Evolutionary conservation across 1,140 invertebrate genomes (phyloP).

Genomic region (Scylla paramamosain): DNA sequence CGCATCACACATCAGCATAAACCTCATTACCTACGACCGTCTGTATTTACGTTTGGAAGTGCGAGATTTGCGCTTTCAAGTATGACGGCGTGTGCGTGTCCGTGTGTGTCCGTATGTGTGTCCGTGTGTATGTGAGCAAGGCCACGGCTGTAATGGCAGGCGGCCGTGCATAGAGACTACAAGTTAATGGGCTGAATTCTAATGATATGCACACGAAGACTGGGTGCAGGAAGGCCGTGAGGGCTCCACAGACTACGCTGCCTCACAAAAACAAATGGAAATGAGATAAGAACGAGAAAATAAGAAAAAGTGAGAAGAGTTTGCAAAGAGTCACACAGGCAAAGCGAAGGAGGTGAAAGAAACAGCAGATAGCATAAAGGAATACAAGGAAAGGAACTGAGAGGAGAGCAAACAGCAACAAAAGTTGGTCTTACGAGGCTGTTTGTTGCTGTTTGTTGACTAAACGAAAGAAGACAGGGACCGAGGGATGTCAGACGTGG

Average conservation of each 20-base stretch:
- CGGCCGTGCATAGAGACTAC: not conserved
- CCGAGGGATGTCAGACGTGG: not conserved
- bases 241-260: not conserved
- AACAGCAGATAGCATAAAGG: not conserved
- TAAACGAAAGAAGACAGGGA: not conserved
- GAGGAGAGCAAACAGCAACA: not conserved
- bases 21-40: not conserved
- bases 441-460: not conserved
- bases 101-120: not conserved
- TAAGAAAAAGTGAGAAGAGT: not conserved
- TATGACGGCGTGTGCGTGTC: not conserved
- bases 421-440: not conserved
- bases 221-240: not conserved
- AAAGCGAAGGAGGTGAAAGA: not conserved
- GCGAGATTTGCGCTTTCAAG: not conserved
- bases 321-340: not conserved
- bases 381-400: not conserved
- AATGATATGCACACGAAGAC: not conserved
- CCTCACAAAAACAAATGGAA: not conserved
- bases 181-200: slow-evolving; percentile 4
- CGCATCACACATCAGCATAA: not conserved
- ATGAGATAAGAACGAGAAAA: not conserved
- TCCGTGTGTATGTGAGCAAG: not conserved
- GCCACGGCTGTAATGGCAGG: not conserved
- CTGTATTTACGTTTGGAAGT: not conserved